Evolutionary conservation across 2,797 vertebrate species (phyloP).

Genomic region (Microctenopoma steveboyesi): DNA sequence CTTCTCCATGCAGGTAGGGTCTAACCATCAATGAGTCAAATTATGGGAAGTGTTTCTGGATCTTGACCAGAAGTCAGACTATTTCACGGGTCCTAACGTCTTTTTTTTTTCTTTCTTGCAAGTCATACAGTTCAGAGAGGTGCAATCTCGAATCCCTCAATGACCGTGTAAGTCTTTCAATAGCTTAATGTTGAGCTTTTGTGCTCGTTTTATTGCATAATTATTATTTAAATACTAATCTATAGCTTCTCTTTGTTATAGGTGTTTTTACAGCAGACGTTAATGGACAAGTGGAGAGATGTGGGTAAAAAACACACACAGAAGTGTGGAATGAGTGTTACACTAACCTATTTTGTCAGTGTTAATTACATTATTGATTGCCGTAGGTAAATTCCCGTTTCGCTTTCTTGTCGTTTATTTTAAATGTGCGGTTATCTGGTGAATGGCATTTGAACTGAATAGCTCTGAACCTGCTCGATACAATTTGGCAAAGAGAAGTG

Average conservation of each 20-base stretch:
- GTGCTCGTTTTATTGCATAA: not conserved
- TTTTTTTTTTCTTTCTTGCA: not conserved
- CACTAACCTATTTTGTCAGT: conserved; percentile 31
- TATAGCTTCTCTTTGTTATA: not conserved
- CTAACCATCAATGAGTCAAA: not conserved
- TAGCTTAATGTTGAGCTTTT: not conserved
- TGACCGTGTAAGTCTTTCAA: no score
- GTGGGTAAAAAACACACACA: not conserved
- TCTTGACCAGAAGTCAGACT: not conserved
- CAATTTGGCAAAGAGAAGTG: not conserved
- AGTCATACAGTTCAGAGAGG: not conserved
- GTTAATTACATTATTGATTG: conserved; percentile 44
- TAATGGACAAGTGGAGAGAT: not conserved
- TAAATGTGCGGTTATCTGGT: conserved; percentile 10
- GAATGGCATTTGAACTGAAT: not conserved
- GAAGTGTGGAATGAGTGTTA: conserved; percentile 12
- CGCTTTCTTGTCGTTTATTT: conserved; percentile 12
- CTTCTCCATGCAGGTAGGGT: not conserved
- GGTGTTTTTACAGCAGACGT: conserved; percentile 1
- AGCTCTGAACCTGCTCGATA: conserved; percentile 2
- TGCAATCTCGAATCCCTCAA: not conserved
- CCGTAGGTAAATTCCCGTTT: conserved; percentile 35
- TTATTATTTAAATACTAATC: no score
- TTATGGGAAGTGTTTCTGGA: not conserved
- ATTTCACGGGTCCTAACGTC: not conserved